Percentiles rank a stretch among this genome's conserved stretches.
These are phyloP conservation scores for Pseudomyrmex sp. DNA, from an alignment of 1,140 invertebrate genomes.

Conservation along the genomic window DNA sequence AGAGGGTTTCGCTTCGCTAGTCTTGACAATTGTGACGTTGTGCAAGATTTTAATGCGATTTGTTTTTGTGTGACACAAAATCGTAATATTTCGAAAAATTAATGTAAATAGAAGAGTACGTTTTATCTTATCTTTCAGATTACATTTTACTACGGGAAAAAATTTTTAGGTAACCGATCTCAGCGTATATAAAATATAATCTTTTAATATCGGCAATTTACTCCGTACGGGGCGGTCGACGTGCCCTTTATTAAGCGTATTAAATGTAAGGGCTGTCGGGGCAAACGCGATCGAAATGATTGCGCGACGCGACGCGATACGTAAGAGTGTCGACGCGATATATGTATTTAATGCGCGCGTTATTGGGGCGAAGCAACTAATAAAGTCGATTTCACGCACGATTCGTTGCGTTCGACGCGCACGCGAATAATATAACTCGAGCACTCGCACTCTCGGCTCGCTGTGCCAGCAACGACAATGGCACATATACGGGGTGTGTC, in stretches of 20 bases:
- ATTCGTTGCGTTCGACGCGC: conserved; percentile 75
- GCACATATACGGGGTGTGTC: conserved; percentile 40
- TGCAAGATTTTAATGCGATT: neutral
- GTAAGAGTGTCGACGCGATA: conserved; percentile 64
- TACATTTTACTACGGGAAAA: neutral
- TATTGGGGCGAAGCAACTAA: conserved; percentile 77
- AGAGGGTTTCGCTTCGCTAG: neutral
- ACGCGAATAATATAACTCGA: conserved; percentile 64
- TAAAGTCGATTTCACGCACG: conserved; percentile 83
- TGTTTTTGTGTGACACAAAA: neutral
- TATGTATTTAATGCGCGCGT: conserved; percentile 69
- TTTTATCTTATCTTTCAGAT: neutral
- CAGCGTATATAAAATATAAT: neutral
- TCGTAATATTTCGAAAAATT: neutral
- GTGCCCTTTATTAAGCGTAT: conserved; percentile 15
- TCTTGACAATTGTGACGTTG: neutral
- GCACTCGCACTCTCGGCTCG: conserved; percentile 41
- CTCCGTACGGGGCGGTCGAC: neutral
- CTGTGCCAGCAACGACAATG: conserved; percentile 41
- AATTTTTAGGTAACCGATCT: no score
- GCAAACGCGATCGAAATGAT: conserved; percentile 58
- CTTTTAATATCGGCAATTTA: neutral
- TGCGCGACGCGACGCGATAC: conserved; percentile 65
- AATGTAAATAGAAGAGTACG: neutral
- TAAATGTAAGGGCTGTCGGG: conserved; percentile 56